A percentile compares a stretch with the other conserved stretches of the same genome.
Evolutionary conservation across 2,888 invertebrate species (phyloP).

Genomic region (Gari tellinella): DNA sequence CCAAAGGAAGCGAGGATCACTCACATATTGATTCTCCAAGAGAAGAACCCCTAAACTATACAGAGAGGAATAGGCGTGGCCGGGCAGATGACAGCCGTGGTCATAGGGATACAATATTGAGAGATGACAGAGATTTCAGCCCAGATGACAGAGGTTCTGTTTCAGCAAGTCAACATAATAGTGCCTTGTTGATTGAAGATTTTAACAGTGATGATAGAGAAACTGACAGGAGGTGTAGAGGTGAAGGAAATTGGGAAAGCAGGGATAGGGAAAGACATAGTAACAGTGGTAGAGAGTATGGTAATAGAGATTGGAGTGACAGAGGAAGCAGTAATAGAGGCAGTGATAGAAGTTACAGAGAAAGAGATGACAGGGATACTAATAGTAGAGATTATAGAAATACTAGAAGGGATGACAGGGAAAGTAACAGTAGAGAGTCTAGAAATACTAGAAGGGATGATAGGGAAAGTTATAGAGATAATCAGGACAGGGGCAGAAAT

Average conservation of each 20-base stretch:
- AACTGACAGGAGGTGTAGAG: not conserved
- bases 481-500: conserved; percentile 3
- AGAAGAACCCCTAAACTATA: too few relatives aligned
- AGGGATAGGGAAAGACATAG: not conserved
- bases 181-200: not conserved
- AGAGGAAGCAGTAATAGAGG: not conserved
- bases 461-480: not conserved
- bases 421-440: not conserved
- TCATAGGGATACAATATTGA: not conserved
- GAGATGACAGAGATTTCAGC: not conserved
- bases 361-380: not conserved
- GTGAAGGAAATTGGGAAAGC: not conserved
- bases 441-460: conserved; percentile 11
- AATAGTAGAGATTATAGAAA: conserved; percentile 13
- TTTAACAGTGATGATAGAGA: not conserved
- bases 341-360: conserved; percentile 7
- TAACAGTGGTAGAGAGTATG: not conserved
- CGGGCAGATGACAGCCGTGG: not conserved
- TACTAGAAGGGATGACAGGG: conserved; percentile 6
- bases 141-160: not conserved
- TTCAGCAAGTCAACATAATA: not conserved
- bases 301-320: not conserved
- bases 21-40: too few relatives aligned
- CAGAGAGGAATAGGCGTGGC: too few relatives aligned
- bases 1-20: too few relatives aligned